Evolutionary conservation across 2,113 vertebrate species (phyloP).

Genomic region (Calonectris borealis): DNA sequence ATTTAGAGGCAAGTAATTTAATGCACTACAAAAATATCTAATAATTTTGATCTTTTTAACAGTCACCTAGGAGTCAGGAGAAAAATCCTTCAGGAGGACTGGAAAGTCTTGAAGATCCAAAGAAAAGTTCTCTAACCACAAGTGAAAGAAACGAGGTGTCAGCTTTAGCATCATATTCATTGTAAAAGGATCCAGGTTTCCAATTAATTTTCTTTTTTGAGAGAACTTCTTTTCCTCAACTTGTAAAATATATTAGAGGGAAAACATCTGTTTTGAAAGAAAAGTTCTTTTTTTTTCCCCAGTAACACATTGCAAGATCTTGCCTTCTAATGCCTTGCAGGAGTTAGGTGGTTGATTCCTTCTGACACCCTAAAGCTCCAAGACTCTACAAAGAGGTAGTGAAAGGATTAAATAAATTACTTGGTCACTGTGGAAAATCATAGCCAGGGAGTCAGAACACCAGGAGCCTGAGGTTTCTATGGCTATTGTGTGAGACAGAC

Average conservation of each 20-base stretch:
- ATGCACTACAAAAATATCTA: neutral
- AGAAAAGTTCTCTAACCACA: neutral
- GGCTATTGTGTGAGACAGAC: neutral
- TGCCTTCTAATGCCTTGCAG: neutral
- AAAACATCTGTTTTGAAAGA: neutral
- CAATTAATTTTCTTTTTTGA: neutral
- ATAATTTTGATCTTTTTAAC: neutral
- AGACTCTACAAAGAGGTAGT: neutral
- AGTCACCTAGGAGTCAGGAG: neutral
- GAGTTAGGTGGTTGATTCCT: neutral
- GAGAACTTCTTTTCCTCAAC: neutral
- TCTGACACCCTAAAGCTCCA: neutral
- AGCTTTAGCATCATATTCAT: neutral
- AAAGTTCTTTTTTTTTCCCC: neutral
- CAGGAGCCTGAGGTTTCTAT: neutral
- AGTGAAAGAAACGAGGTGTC: neutral
- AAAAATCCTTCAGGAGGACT: neutral
- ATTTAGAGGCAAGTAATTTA: neutral
- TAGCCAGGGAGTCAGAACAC: neutral
- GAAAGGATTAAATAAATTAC: constrained; percentile 25
- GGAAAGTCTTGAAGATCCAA: neutral
- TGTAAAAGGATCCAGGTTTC: neutral
- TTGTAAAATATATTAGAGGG: neutral
- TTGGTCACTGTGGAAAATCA: neutral
- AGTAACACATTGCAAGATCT: neutral